Evolutionary conservation across 2,888 invertebrate genomes (phyloP), one percentile per base, ranked within the genome.

Genomic region (Allacma fusca): DNA sequence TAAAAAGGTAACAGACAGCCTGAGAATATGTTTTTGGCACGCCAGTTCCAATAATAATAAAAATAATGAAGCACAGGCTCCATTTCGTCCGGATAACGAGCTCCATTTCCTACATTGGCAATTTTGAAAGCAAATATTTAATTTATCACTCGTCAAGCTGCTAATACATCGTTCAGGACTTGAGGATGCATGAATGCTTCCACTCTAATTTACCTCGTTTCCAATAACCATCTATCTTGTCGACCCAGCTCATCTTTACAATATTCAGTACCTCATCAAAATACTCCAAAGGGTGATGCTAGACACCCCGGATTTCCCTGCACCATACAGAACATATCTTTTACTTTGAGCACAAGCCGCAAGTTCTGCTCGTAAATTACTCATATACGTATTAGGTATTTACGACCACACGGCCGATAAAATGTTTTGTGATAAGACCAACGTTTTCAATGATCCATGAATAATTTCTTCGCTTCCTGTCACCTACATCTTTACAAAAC

Each of bases 111-210:
- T 59, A 59, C 59, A 28, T 62, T 12, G 29, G 72, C 72, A 28
- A 72, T 24, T 44, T 40, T 74, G 1, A 68, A 74, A 65, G 65
- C 65, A 74, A 74, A 74, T 74, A 74, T 74, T 74, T 74, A 74
- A 74, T 73, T 73, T 73, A 62, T 74, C 74, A 74, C 43, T 74
- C 74, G n/a, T 43, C 65, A 24, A 24, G 34, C 65, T 24, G 44
- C 74, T 21, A 64, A 74, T 64, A 24, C 24, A 24, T 65, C 73
- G 21, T 9, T 23, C n/a, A 70, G 50, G 23, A 24, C 59, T 44
- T 50, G 43, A 69, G 43, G 50, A 70, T n/a, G 70, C n/a, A 43
- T 70, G 26, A 43, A 70, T 40, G 40, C 40, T 40, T 67, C 28
- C n/a, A 67, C n/a, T 23, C 67, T 29, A 29, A 68, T 68, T 68